Conservation (phyloP, 2,888 invertebrate genomes). For the Lasioglossum malachurum region DNA sequence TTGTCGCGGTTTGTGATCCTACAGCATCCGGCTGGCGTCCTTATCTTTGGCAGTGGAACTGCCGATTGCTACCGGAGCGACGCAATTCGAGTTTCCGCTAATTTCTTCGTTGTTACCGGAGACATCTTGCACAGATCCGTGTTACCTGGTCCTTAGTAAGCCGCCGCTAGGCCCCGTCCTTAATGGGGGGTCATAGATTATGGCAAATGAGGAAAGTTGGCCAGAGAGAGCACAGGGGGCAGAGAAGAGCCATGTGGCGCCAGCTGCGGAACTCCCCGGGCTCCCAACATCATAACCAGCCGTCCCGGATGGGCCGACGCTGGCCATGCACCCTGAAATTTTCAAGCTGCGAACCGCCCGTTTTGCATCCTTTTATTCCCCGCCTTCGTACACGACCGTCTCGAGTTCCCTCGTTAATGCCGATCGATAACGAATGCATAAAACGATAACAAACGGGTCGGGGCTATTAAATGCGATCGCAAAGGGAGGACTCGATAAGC, state of each 20-base stretch:
- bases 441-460: conserved; percentile 60
- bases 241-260: conserved; percentile 77
- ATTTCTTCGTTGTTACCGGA: conserved; percentile 75
- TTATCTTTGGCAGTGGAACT: conserved; percentile 29
- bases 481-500: conserved; percentile 32
- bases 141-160: conserved; percentile 73
- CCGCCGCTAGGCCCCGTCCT: conserved; percentile 74
- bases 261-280: conserved; percentile 78
- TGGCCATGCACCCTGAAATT: conserved; percentile 76
- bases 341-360: conserved; percentile 65
- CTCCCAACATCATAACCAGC: conserved; percentile 81
- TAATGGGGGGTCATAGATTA: conserved; percentile 83
- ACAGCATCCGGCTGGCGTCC: background rate
- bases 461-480: conserved; percentile 29
- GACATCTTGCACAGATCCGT: conserved; percentile 75
- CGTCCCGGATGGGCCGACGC: conserved; percentile 70
- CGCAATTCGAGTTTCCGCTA: conserved; percentile 69
- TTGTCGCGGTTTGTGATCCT: conserved; percentile 5
- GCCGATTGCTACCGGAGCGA: conserved; percentile 52
- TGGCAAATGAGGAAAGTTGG: conserved; percentile 83
- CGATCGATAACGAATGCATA: conserved; percentile 59
- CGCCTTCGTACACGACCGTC: conserved; percentile 32
- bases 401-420: conserved; percentile 67
- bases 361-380: conserved; percentile 55
- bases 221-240: conserved; percentile 56